These are phyloP conservation scores for Ochropacha duplaris DNA, from an alignment of 2,888 invertebrate species.

Conservation along the genomic window DNA sequence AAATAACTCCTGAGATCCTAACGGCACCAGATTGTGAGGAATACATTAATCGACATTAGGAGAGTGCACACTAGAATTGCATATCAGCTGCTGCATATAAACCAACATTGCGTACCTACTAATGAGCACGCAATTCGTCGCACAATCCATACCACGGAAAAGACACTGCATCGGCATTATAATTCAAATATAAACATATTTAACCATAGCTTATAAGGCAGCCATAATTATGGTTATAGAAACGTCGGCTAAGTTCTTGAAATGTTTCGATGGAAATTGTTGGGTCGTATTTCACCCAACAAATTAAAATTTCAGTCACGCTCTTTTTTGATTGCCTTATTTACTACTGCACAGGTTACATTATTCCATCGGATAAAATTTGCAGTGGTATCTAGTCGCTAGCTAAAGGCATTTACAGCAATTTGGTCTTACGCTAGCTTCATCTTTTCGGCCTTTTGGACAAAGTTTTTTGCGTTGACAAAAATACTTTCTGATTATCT, in stretches of 20 bases:
- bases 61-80: not conserved
- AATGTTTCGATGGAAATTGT: not conserved
- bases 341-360: not conserved
- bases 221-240: not conserved
- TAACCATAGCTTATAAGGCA: slow-evolving; percentile 2
- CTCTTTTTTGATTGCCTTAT: not conserved
- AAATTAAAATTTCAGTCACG: not conserved
- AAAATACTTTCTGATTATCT: no score
- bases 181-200: not conserved
- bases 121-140: not conserved
- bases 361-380: not conserved
- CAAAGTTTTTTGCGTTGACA: no score
- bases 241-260: not conserved
- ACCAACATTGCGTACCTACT: not conserved
- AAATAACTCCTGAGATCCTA: no score
- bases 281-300: not conserved
- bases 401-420: no score
- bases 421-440: no score
- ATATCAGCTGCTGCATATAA: not conserved
- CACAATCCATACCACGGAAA: not conserved
- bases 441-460: no score
- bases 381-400: not conserved
- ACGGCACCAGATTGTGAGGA: no score
- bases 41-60: no score
- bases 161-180: not conserved